Conservation (phyloP, 2,113 vertebrate genomes). For the Ochotona princeps region DNA sequence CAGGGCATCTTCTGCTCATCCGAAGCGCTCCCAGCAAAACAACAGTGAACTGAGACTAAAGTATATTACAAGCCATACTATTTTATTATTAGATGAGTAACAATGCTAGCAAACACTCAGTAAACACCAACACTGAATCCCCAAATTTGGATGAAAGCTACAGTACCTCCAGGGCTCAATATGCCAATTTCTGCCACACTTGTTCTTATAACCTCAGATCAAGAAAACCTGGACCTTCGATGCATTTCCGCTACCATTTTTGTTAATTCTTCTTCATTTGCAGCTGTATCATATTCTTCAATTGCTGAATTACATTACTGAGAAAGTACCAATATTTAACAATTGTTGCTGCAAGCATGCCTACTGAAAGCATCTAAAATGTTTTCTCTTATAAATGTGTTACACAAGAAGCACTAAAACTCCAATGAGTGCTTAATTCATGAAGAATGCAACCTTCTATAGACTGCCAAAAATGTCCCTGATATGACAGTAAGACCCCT, state of each 20-base stretch:
- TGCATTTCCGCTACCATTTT: background rate
- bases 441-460: background rate
- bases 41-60: background rate
- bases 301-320: background rate
- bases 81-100: background rate
- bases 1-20: background rate
- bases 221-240: background rate
- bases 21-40: background rate
- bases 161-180: background rate
- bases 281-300: background rate
- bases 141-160: background rate
- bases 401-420: background rate
- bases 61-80: background rate
- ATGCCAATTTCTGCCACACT: background rate
- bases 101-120: background rate
- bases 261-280: constrained; percentile 24
- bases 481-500: background rate
- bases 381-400: background rate
- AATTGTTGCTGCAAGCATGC: background rate
- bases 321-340: background rate
- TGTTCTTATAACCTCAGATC: background rate
- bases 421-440: constrained; percentile 36
- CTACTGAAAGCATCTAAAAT: background rate
- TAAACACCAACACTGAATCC: constrained; percentile 23
- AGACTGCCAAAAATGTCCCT: background rate